phyloP scores from a whole-genome alignment of 1,140 invertebrate species.

The Caenorhabditis tropicalis region DNA sequence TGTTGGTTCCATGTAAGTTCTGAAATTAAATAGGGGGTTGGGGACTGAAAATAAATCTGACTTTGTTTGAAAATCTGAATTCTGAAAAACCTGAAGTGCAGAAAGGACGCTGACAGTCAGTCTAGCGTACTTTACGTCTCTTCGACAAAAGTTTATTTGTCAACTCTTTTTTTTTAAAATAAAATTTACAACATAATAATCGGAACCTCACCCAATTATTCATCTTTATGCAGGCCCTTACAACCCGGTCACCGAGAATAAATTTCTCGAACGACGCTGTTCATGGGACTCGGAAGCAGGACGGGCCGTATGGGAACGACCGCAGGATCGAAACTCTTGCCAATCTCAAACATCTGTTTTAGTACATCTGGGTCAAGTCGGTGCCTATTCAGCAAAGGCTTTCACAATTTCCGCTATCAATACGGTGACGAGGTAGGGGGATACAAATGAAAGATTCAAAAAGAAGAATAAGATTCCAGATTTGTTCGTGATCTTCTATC shows the following conservation, averaged over 20 bases:
- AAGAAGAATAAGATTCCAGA: neutral
- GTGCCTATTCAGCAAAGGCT: constrained; percentile 47
- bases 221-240: constrained; percentile 26
- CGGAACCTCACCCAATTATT: neutral
- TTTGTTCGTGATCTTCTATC: constrained; percentile 45
- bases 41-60: no score
- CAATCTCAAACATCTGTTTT: constrained; percentile 48
- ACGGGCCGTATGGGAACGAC: constrained; percentile 42
- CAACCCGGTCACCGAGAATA: constrained; percentile 35
- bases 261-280: constrained; percentile 48
- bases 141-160: no score
- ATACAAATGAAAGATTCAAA: neutral
- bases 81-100: no score
- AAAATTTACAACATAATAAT: no score
- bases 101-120: no score
- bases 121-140: no score
- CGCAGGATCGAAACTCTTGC: constrained; percentile 39
- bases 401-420: constrained; percentile 45
- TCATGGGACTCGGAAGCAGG: constrained; percentile 43
- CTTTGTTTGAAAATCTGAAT: no score
- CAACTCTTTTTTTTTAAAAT: no score
- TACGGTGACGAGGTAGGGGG: constrained; percentile 38
- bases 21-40: neutral
- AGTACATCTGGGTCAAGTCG: constrained; percentile 46
- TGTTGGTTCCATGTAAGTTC: constrained; percentile 34